These are phyloP conservation scores for Dinocampus coccinellae DNA, from an alignment of 2,888 invertebrate species.

Conservation along the genomic window DNA sequence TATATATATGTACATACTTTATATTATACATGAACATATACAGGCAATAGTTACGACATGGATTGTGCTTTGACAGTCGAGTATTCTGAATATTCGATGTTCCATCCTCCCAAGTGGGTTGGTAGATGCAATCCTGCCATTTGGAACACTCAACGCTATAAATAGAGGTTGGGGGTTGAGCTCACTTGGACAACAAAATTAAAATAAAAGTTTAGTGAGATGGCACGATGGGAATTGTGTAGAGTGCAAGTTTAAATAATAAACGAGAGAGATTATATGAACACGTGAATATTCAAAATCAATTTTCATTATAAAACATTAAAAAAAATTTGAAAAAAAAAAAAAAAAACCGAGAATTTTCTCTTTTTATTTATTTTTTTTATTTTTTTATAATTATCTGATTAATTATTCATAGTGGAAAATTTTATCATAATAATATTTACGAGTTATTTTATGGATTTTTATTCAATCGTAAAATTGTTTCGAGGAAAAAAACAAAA, in stretches of 20 bases:
- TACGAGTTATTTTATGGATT: too few species aligned
- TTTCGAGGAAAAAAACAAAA: too few species aligned
- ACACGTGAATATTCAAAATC: neutral
- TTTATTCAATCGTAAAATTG: too few species aligned
- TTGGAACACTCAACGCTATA: conserved; percentile 25
- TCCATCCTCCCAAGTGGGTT: conserved; percentile 28
- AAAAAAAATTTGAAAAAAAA: too few species aligned
- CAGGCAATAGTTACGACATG: conserved; percentile 15
- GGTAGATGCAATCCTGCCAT: conserved; percentile 24
- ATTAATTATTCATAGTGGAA: too few species aligned
- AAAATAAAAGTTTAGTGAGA: neutral
- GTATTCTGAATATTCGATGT: conserved; percentile 32
- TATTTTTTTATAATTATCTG: too few species aligned
- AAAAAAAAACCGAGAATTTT: too few species aligned
- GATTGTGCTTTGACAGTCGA: conserved; percentile 21
- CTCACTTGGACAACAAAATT: neutral
- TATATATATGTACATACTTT: neutral
- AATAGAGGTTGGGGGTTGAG: conserved; percentile 23
- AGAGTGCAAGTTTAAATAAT: neutral
- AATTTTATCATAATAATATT: too few species aligned
- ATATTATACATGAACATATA: neutral
- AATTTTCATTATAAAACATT: too few species aligned
- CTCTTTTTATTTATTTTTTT: too few species aligned
- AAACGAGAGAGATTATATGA: neutral
- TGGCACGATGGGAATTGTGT: neutral